Evolutionary conservation across 2,888 invertebrate genomes (phyloP), one percentile per base, ranked within the genome.

Genomic region (Lumbricus terrestris): DNA sequence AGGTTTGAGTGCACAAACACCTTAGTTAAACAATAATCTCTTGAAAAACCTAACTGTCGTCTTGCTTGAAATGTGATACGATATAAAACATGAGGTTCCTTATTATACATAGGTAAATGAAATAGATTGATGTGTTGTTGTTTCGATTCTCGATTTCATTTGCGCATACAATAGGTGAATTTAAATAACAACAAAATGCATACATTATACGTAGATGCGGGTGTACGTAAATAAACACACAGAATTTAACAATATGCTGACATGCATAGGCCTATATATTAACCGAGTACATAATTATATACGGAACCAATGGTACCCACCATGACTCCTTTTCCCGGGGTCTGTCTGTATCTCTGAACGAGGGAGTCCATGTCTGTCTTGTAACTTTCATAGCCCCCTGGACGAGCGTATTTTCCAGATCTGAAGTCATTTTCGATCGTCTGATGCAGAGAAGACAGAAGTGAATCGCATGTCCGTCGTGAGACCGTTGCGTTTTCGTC

Each of bases 381-480:
- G 85, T 85, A 85, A 33, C 34, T 23, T 85, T 85, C 85, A 18
- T 85, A 85, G 16, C 85, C 85, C 20, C 85, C 85, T 34, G 85
- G 85, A 85, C 85, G 37, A 23, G 85, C 35, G 37, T 85, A 85
- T 85, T 85, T 85, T 85, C 85, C 85, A 34, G 34, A 23, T 23
- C 16, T 37, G 37, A 85, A 85, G 37, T 85, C 85, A 37, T 85
- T 37, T 23, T 1, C 85, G 85, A 85, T 85, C 35, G 34, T 8
- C 85, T 85, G 34, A 37, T 85, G 85, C 85, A 85, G 85, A 85
- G 85, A 35, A 37, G 20, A 85, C 13, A 85, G 85, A 20, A 85
- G 34, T 34, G 85, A 85, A 6, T 85, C n/a, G 37, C 85, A 35
- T 29, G 85, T 33, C 1, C 35, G 16, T 85, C 37, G 85, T 20